Base-by-base conservation (phyloP, 2,113 vertebrate species). In the Paracanthobrama guichenoti region DNA sequence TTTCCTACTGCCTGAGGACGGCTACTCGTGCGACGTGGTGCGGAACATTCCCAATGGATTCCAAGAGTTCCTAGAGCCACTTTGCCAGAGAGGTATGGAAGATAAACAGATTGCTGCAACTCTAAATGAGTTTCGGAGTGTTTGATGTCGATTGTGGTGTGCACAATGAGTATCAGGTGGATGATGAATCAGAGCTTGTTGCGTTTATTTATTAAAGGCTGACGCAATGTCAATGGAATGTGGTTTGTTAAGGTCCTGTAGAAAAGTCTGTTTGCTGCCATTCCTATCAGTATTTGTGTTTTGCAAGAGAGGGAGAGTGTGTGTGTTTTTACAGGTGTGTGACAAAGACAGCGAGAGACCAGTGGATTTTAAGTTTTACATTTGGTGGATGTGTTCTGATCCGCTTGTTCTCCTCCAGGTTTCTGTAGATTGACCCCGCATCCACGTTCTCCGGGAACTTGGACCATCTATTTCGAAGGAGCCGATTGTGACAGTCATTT, bases 11-110 rank as follows among this genome's bases (percentile, higher is more conserved):
- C 98, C 98, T 0, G 98, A 99, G 92, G 98, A 99, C 42, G 98
- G 98, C 59, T 99, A 99, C 92, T 98, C 98, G 26, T 99, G 98
- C 0, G 98, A 99, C 22, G 97, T 98, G 31, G 97, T 99, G 90
- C 95, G 97, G 86, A 97, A 96, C 90, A 93, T 99, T 73, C 98
- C 98, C 74, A 98, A 95, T 46, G 98, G 98, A 66, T 95, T 99
- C 85, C 97, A 99, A 89, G 98, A 99, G 90, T 99, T 99, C 90
- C 93, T 99, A 83, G 97, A 99, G 24, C 98, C 98, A 0, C 94
- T 99, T 55, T 97, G 97, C 90, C 98, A 99, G 94, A 95, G 98
- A 96, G 97, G 98, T 98, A 76, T 67, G 87, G 85, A 3, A 0
- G 14, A 66, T 66, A 50, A 24, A 48, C n/a, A 18, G 12, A 16